Percentiles rank a stretch among this genome's conserved stretches.
Conservation (phyloP, 2,113 vertebrate species). For the Ciconia stormi region DNA sequence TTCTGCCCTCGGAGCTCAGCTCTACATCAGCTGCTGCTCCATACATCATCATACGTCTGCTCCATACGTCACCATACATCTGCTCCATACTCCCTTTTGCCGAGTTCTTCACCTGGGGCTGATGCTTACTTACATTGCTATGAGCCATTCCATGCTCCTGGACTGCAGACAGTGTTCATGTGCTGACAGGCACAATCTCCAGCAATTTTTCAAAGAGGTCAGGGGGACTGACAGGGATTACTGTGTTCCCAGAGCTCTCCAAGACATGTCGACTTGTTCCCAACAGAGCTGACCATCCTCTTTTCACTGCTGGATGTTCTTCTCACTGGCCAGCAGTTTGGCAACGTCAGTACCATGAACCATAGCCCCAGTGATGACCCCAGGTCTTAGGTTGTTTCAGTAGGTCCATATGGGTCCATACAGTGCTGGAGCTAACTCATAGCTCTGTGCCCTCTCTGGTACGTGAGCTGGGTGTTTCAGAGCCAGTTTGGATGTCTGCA, state of each 20-base stretch:
- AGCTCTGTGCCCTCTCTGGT: neutral
- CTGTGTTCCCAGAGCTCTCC: neutral
- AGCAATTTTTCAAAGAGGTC: neutral
- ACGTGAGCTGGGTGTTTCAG: neutral
- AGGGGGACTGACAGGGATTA: neutral
- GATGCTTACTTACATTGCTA: neutral
- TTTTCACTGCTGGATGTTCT: neutral
- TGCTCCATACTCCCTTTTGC: neutral
- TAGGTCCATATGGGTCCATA: neutral
- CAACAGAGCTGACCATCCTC: neutral
- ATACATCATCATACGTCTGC: neutral
- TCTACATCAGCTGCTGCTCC: neutral
- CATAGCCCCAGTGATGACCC: neutral
- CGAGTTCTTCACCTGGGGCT: neutral
- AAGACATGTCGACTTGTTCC: neutral
- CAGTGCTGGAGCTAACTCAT: neutral
- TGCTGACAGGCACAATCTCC: neutral
- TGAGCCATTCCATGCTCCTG: neutral
- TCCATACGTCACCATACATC: neutral
- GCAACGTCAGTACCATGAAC: neutral
- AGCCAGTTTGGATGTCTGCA: neutral
- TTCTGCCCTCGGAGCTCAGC: neutral
- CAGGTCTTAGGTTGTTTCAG: neutral
- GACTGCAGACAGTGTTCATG: neutral
- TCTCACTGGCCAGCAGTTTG: neutral